These are phyloP conservation scores for Gulo gulo DNA, from an alignment of 2,113 vertebrate species.

Conservation along the genomic window DNA sequence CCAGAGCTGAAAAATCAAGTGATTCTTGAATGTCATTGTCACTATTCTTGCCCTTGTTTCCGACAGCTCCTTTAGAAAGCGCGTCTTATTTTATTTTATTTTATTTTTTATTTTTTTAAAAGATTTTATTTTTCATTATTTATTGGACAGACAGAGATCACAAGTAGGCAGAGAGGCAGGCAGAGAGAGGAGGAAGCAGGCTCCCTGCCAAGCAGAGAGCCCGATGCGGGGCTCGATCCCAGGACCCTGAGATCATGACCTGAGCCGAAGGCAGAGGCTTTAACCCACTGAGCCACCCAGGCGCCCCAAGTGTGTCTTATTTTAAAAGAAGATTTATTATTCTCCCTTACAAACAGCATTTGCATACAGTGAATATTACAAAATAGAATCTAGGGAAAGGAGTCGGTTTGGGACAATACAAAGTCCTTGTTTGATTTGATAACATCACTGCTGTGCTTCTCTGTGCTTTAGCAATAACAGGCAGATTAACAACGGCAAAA, in stretches of 20 bases:
- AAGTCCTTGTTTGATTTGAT: background rate
- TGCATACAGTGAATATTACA: background rate
- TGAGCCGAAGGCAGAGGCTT: no score
- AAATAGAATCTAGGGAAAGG: background rate
- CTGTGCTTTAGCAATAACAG: constrained; percentile 70
- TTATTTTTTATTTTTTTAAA: no score
- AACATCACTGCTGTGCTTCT: constrained; percentile 34
- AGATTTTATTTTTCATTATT: no score
- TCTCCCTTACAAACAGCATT: background rate
- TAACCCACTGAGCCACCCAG: no score
- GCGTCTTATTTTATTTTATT: background rate
- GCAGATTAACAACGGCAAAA: background rate
- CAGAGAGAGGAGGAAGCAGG: no score
- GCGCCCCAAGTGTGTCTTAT: background rate
- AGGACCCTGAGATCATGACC: no score
- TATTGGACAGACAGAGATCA: no score
- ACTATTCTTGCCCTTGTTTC: background rate
- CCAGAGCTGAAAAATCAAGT: background rate
- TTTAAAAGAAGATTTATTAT: background rate
- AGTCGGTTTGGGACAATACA: background rate
- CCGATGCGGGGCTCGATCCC: no score
- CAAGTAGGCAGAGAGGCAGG: no score
- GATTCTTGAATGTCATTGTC: background rate
- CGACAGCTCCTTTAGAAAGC: background rate
- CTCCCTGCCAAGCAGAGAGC: no score